phyloP scores from a whole-genome alignment of 2,797 vertebrate species.

The Pelobates cultripes region DNA sequence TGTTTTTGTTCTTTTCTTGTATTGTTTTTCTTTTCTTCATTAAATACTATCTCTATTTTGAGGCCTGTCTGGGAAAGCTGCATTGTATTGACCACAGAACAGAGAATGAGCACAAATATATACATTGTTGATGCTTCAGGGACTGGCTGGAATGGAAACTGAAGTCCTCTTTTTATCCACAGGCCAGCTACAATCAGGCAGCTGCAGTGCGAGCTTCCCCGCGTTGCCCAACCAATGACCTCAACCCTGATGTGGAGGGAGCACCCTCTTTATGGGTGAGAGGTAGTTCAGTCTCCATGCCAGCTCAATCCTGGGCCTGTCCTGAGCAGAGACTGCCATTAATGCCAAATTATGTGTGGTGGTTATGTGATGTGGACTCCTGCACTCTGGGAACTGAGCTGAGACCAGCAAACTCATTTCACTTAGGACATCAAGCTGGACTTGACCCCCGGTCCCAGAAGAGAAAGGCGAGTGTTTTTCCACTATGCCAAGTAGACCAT shows the following conservation, averaged over 20 bases:
- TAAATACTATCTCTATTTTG: not conserved
- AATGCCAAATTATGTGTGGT: constrained; percentile 56
- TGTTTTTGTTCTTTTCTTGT: constrained; percentile 15
- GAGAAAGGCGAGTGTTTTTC: constrained; percentile 56
- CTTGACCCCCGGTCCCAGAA: constrained; percentile 55
- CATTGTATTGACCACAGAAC: constrained; percentile 12
- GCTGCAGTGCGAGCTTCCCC: constrained; percentile 49
- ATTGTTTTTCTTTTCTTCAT: constrained; percentile 7
- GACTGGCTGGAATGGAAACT: constrained; percentile 52
- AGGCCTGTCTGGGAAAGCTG: constrained; percentile 9
- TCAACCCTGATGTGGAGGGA: constrained; percentile 51
- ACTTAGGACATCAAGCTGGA: constrained; percentile 55
- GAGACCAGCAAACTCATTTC: constrained; percentile 56
- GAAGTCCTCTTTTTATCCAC: constrained; percentile 55
- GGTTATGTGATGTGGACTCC: constrained; percentile 55
- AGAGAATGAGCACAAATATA: constrained; percentile 33
- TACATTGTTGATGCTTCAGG: constrained; percentile 34
- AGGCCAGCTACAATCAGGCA: constrained; percentile 49
- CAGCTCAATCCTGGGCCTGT: constrained; percentile 55
- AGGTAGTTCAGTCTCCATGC: constrained; percentile 49
- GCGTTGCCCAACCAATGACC: constrained; percentile 42
- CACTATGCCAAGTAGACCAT: constrained; percentile 43
- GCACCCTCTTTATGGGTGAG: constrained; percentile 41
- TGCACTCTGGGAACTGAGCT: constrained; percentile 53
- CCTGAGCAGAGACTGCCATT: constrained; percentile 47